phyloP scores from a whole-genome alignment of 2,888 invertebrate genomes.

The Frankliniella fusca region DNA sequence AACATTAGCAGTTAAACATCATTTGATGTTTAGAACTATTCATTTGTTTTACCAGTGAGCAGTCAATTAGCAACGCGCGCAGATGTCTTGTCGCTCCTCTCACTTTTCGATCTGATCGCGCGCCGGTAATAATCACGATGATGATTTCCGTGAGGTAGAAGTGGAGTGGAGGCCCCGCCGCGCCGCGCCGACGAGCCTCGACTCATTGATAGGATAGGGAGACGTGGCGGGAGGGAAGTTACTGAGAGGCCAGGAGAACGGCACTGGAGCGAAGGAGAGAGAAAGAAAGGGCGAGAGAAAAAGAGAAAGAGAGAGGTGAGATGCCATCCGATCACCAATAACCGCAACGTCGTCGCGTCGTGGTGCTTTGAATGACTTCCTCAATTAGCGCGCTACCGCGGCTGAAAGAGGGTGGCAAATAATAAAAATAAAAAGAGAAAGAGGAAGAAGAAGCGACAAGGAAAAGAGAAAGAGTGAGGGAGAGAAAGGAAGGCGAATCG shows the following conservation, averaged over 20 bases:
- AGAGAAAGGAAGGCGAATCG: constrained; percentile 14
- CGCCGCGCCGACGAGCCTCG: neutral
- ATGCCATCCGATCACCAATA: neutral
- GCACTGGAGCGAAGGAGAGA: neutral
- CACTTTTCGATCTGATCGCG: too few species aligned
- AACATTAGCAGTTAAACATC: too few species aligned
- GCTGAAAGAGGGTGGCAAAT: neutral
- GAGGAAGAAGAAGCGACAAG: neutral
- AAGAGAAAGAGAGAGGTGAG: neutral
- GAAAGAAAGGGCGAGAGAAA: neutral
- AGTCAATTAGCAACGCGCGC: too few species aligned
- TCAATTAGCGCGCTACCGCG: neutral
- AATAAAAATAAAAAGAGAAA: neutral
- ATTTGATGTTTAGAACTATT: too few species aligned
- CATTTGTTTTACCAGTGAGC: too few species aligned
- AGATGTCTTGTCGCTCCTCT: too few species aligned
- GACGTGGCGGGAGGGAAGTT: neutral
- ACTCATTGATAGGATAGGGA: neutral
- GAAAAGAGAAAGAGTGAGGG: neutral
- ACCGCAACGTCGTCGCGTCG: neutral
- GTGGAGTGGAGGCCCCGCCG: neutral
- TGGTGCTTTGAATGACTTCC: neutral
- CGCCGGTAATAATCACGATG: too few species aligned
- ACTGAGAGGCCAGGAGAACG: neutral
- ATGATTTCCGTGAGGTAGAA: too few species aligned